phyloP scores from a whole-genome alignment of 2,888 invertebrate species.

The Nemapogon koenigi region DNA sequence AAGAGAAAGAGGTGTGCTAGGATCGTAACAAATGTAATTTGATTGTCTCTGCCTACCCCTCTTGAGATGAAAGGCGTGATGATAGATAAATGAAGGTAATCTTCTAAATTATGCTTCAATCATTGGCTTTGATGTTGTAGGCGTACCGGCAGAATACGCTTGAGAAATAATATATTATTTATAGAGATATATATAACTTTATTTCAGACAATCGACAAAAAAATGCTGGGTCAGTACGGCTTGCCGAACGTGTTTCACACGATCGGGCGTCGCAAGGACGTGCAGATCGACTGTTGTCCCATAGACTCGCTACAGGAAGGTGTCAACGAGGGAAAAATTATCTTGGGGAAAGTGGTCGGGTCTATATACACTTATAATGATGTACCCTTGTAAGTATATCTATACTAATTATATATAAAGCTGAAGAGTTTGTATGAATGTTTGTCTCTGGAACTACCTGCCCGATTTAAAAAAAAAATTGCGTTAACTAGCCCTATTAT shows the following conservation, averaged over 20 bases:
- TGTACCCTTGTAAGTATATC: slow-evolving; percentile 76
- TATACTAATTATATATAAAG: background rate
- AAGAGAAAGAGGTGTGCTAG: too few species aligned
- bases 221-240: slow-evolving; percentile 73
- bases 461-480: slow-evolving; percentile 17
- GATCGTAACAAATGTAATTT: too few species aligned
- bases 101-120: too few species aligned
- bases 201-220: slow-evolving; percentile 67
- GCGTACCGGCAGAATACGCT: background rate
- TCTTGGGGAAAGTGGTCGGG: slow-evolving; percentile 82
- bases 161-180: background rate
- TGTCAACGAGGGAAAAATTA: slow-evolving; percentile 70
- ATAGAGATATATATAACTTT: slow-evolving; percentile 3
- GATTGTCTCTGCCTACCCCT: too few species aligned
- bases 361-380: slow-evolving; percentile 77
- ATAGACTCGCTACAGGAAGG: slow-evolving; percentile 68
- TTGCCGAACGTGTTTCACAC: slow-evolving; percentile 34
- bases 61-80: too few species aligned
- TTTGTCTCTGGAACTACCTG: too few species aligned
- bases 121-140: too few species aligned
- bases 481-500: slow-evolving; percentile 10
- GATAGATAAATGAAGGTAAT: too few species aligned
- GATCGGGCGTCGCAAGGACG: slow-evolving; percentile 27
- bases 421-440: slow-evolving; percentile 15
- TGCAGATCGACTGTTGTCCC: slow-evolving; percentile 31